Evolutionary conservation across 2,888 invertebrate species (phyloP).

Genomic region (Pristionchus maxplancki): DNA sequence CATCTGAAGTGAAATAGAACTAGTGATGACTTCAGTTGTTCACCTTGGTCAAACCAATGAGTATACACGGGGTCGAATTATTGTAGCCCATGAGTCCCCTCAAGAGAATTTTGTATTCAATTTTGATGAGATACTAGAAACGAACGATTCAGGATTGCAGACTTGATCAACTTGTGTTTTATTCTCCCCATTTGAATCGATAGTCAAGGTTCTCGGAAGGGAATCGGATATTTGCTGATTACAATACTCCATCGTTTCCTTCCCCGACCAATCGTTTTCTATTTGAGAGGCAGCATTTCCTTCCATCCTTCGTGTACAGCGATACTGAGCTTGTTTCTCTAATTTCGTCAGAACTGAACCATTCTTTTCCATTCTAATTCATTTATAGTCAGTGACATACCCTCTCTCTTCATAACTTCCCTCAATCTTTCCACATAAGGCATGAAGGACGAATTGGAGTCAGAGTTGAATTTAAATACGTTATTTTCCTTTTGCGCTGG

Average conservation of each 20-base stretch:
- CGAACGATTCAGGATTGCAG: neutral
- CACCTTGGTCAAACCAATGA: conserved; percentile 58
- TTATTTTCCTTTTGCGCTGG: neutral
- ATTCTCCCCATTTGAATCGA: neutral
- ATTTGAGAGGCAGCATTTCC: neutral
- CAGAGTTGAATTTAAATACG: neutral
- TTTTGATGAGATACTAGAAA: neutral
- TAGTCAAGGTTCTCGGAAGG: neutral
- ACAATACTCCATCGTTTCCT: neutral
- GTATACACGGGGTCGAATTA: conserved; percentile 58
- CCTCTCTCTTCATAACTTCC: neutral
- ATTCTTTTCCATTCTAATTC: neutral
- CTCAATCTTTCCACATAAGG: neutral
- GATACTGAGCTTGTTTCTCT: neutral
- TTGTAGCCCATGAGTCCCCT: conserved; percentile 54
- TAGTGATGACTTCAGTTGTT: neutral
- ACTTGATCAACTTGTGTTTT: neutral
- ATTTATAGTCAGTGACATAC: neutral
- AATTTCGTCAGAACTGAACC: neutral
- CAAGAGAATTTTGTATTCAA: neutral
- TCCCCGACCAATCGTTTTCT: neutral
- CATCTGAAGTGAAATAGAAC: neutral
- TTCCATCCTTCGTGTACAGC: neutral
- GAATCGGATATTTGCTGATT: neutral
- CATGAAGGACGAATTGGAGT: neutral